Evolutionary conservation across 2,888 invertebrate species (phyloP).

Genomic region (Apeira syringaria): DNA sequence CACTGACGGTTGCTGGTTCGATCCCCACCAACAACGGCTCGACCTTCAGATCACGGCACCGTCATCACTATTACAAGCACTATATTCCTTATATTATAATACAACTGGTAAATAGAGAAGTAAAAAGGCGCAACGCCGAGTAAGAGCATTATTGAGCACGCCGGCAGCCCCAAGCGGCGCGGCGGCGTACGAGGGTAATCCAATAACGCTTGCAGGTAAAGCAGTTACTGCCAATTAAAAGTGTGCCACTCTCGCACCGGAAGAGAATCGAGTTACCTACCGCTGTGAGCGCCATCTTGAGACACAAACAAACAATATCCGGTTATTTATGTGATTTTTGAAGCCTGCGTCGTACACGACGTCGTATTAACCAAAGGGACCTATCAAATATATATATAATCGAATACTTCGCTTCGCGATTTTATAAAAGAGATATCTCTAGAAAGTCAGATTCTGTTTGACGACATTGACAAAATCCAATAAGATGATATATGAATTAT

Average conservation of each 20-base stretch:
- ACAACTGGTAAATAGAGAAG: too few relatives aligned
- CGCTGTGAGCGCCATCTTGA: conserved; percentile 50
- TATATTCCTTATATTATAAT: too few relatives aligned
- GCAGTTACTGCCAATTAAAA: conserved; percentile 82
- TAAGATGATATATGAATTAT: conserved; percentile 5
- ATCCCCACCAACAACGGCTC: too few relatives aligned
- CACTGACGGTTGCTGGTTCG: too few relatives aligned
- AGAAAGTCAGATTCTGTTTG: conserved; percentile 11
- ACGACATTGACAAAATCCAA: conserved; percentile 11
- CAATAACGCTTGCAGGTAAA: conserved; percentile 79
- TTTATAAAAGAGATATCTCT: conserved; percentile 7
- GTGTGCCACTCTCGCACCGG: conserved; percentile 75
- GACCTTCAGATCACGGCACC: too few relatives aligned
- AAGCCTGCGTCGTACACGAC: too few relatives aligned
- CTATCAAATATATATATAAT: too few relatives aligned
- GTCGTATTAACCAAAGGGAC: too few relatives aligned
- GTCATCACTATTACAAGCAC: too few relatives aligned
- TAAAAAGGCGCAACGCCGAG: conserved; percentile 22
- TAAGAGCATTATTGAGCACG: conserved; percentile 50
- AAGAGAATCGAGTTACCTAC: conserved; percentile 73
- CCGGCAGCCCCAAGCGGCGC: conserved; percentile 56
- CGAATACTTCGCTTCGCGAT: conserved; percentile 8
- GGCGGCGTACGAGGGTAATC: conserved; percentile 67
- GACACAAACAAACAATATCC: conserved; percentile 61
- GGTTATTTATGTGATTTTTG: conserved; percentile 11